Percentiles rank a stretch among this genome's conserved stretches.
These are phyloP conservation scores for Cylloceria caligata DNA, from an alignment of 2,888 invertebrate genomes.

Conservation along the genomic window DNA sequence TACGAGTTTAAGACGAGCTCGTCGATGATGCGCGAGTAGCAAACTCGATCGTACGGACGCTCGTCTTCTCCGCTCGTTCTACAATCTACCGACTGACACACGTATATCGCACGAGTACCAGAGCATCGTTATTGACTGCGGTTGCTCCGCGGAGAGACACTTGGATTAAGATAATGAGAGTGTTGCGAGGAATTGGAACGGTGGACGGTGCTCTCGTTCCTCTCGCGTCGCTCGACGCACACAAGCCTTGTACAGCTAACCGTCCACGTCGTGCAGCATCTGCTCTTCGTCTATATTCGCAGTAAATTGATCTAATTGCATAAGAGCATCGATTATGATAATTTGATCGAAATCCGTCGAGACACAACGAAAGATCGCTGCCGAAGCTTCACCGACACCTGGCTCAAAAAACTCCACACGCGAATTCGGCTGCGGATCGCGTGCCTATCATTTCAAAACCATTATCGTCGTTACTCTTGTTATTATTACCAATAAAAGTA, in stretches of 20 bases:
- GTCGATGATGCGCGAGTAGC: constrained; percentile 55
- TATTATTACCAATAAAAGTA: constrained; percentile 56
- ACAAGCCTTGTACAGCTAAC: not conserved
- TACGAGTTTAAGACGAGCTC: constrained; percentile 23
- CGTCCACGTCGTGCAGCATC: not conserved
- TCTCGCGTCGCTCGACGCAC: constrained; percentile 36
- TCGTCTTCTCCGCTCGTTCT: constrained; percentile 28
- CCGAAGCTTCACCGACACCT: constrained; percentile 49
- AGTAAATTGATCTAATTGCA: constrained; percentile 44
- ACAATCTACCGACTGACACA: not conserved
- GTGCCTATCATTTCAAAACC: constrained; percentile 10
- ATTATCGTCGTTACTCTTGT: constrained; percentile 35
- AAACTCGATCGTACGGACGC: constrained; percentile 50
- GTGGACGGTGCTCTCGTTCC: constrained; percentile 54
- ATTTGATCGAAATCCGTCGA: constrained; percentile 57
- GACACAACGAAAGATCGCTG: not conserved
- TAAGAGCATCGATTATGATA: constrained; percentile 63
- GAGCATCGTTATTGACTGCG: constrained; percentile 36
- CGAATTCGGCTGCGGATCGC: constrained; percentile 37
- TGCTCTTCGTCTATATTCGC: not conserved
- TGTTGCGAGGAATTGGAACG: constrained; percentile 66
- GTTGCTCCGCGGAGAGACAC: constrained; percentile 48
- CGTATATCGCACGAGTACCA: constrained; percentile 31
- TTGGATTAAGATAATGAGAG: constrained; percentile 68
- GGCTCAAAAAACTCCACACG: not conserved